Percentiles rank a stretch among this genome's conserved stretches.
Conservation (phyloP, 2,797 vertebrate species). For the Gymnocypris eckloni region DNA sequence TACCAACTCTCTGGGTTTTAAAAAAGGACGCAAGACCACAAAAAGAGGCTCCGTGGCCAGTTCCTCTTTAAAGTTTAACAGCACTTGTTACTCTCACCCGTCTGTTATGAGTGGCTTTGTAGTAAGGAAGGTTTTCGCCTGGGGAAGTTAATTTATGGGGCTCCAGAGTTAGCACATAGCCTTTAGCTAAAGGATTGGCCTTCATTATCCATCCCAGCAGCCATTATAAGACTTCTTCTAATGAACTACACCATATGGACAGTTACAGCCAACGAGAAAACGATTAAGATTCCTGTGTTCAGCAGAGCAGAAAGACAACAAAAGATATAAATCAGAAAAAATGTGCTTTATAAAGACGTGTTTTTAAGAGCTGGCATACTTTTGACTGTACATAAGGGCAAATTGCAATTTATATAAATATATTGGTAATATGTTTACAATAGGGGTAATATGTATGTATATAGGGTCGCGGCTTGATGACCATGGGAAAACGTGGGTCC, state of each 20-base stretch:
- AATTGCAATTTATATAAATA: not conserved
- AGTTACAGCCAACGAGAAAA: conserved; percentile 36
- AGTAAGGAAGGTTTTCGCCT: conserved; percentile 45
- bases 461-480: no score
- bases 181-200: conserved; percentile 58
- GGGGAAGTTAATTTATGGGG: conserved; percentile 37
- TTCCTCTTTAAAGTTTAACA: conserved; percentile 61
- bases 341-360: not conserved
- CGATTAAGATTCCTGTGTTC: conserved; percentile 6
- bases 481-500: no score
- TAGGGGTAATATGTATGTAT: not conserved
- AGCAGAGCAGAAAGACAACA: not conserved
- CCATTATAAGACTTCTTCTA: conserved; percentile 63
- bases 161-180: conserved; percentile 57
- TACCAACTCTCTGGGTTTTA: conserved; percentile 44
- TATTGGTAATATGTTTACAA: not conserved
- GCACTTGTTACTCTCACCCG: conserved; percentile 58
- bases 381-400: not conserved
- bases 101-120: conserved; percentile 62
- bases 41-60: conserved; percentile 35
- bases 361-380: not conserved
- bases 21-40: conserved; percentile 44
- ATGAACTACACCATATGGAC: conserved; percentile 62
- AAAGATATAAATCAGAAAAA: conserved; percentile 3
- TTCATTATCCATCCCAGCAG: conserved; percentile 54